phyloP scores from a whole-genome alignment of 2,797 vertebrate genomes.

The Aeoliscus strigatus region DNA sequence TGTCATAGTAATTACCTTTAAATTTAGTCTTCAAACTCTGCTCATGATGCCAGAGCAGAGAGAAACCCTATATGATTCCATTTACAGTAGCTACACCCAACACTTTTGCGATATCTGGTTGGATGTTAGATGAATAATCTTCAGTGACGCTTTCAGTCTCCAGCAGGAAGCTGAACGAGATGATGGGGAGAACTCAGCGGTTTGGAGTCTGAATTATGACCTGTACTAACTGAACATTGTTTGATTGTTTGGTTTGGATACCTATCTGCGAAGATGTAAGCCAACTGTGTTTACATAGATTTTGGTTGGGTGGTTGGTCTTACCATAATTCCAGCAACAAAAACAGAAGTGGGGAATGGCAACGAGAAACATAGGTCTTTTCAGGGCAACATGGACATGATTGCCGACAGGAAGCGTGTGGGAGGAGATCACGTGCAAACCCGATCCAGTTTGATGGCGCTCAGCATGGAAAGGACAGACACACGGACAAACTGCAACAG shows the following conservation, averaged over 20 bases:
- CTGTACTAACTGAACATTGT: slow-evolving; percentile 68
- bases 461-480: slow-evolving; percentile 42
- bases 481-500: slow-evolving; percentile 47
- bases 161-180: slow-evolving; percentile 53
- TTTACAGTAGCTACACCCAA: slow-evolving; percentile 75
- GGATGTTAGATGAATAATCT: slow-evolving; percentile 62
- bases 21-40: slow-evolving; percentile 79
- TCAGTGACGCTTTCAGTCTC: slow-evolving; percentile 45
- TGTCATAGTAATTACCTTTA: slow-evolving; percentile 86
- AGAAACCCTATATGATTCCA: slow-evolving; percentile 65
- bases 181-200: slow-evolving; percentile 51
- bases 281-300: slow-evolving; percentile 64
- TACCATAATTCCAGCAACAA: slow-evolving; percentile 60
- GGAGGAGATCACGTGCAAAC: slow-evolving; percentile 59
- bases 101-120: slow-evolving; percentile 60
- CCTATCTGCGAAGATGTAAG: slow-evolving; percentile 57
- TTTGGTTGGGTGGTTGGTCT: slow-evolving; percentile 68
- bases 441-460: slow-evolving; percentile 62
- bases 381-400: slow-evolving; percentile 60
- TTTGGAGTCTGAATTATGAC: slow-evolving; percentile 58
- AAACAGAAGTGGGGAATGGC: slow-evolving; percentile 39
- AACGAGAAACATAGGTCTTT: slow-evolving; percentile 52
- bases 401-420: slow-evolving; percentile 52
- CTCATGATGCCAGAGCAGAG: slow-evolving; percentile 62
- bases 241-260: slow-evolving; percentile 70